Evolutionary conservation across 2,888 invertebrate genomes (phyloP), one percentile per base, ranked within the genome.

Genomic region (Athalia rosae): DNA sequence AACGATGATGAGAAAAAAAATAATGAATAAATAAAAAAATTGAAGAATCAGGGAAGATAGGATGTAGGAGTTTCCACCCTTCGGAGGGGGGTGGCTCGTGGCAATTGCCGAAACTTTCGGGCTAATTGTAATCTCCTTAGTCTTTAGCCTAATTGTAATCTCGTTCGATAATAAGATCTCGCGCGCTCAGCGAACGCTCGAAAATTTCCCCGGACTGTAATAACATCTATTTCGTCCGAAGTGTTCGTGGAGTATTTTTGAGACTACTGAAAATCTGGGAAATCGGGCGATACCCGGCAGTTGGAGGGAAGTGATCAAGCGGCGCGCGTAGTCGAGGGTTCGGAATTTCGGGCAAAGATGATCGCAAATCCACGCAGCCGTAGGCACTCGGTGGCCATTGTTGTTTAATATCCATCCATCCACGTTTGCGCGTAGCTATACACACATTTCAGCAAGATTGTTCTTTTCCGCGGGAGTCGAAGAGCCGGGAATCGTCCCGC

Each of bases 361-460:
- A 67, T 50, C 66, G 67, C 66, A 67, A 67, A 67, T 67, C 66
- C 66, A 50, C 66, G 66, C 66, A 50, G 66, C 66, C 66, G 66
- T 48, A 67, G 66, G 66, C 66, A 67, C 58, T 11, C 13, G 58
- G 43, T 71, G 67, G 67, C 67, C 67, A 67, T 67, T 67, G 67
- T 71, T 71, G 58, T 71, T 71, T 71, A 71, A 71, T 71, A 71
- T 71, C 69, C 58, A 56, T 56, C 56, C 69, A 58, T 69, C 69
- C 69, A 71, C 71, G 71, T 71, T 71, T 71, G 56, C n/a, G n/a
- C n/a, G n/a, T n/a, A n/a, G n/a, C n/a, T n/a, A n/a, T n/a, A n/a
- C n/a, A n/a, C n/a, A n/a, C n/a, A n/a, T n/a, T n/a, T n/a, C n/a
- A n/a, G n/a, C n/a, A n/a, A n/a, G 28, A 28, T 28, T 28, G 28